Evolutionary conservation across 2,113 vertebrate genomes (phyloP).

Genomic region (Zapornia atra): DNA sequence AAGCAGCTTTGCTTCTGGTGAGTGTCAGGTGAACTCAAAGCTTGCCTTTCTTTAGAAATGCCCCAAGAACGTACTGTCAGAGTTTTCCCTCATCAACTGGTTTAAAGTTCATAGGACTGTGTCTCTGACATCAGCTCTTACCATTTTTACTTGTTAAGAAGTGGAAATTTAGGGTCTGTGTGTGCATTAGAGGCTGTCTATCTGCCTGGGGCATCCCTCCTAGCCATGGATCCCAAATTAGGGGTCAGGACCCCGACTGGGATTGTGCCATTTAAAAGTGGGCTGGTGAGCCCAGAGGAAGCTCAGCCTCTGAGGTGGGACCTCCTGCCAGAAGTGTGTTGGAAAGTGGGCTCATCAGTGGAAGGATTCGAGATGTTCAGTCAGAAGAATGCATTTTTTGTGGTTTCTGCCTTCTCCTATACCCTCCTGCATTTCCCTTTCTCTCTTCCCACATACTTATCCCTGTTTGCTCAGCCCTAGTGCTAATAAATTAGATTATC

Average conservation of each 20-base stretch:
- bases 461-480: neutral
- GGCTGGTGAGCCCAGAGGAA: neutral
- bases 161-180: neutral
- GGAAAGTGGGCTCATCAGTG: no score
- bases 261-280: neutral
- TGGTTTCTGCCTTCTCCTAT: neutral
- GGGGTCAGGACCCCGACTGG: rapidly evolving
- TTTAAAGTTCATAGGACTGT: neutral
- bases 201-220: neutral
- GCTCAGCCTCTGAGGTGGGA: neutral
- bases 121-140: neutral
- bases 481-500: constrained; percentile 15
- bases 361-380: neutral
- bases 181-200: neutral
- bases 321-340: neutral
- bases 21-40: neutral
- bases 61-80: neutral
- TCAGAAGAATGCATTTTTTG: rapidly evolving
- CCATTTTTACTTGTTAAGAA: neutral
- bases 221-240: neutral
- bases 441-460: neutral
- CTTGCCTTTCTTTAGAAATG: neutral
- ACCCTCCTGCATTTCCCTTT: neutral
- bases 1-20: neutral
- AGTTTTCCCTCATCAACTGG: neutral